Evolutionary conservation across 2,888 invertebrate species (phyloP).

Genomic region (Laothoe populi): DNA sequence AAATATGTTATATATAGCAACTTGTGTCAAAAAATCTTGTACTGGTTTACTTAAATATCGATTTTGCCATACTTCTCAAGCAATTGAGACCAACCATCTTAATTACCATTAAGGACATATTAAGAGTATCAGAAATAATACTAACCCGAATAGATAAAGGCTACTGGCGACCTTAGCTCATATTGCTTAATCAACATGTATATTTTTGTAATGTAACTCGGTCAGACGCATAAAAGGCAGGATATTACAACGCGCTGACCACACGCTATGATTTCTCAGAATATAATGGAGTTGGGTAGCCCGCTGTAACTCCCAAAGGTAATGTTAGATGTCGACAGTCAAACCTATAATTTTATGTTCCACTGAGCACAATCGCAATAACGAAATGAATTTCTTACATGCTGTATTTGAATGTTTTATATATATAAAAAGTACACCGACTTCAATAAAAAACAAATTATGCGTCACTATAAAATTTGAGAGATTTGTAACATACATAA

Average conservation of each 20-base stretch:
- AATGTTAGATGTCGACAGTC: conserved; percentile 47
- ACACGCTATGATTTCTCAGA: conserved; percentile 48
- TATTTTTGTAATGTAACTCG: conserved; percentile 35
- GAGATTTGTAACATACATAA: no score
- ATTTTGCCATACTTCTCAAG: neutral
- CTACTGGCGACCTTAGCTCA: neutral
- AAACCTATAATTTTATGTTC: conserved; percentile 62
- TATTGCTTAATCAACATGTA: conserved; percentile 12
- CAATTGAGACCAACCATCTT: neutral
- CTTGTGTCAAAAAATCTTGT: no score
- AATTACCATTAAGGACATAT: neutral
- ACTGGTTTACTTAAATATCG: no score
- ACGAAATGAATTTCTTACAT: conserved; percentile 37
- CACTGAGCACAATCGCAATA: conserved; percentile 49
- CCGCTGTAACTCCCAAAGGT: conserved; percentile 44
- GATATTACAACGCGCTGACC: conserved; percentile 47
- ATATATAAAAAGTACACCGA: no score
- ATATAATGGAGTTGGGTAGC: conserved; percentile 48
- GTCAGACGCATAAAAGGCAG: conserved; percentile 45
- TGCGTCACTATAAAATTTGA: no score
- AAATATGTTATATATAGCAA: no score
- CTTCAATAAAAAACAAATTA: no score
- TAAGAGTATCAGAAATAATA: neutral
- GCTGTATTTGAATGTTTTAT: conserved; percentile 27
- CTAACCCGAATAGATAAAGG: neutral